phyloP scores from a whole-genome alignment of 2,797 vertebrate species.

The Numenius phaeopus region DNA sequence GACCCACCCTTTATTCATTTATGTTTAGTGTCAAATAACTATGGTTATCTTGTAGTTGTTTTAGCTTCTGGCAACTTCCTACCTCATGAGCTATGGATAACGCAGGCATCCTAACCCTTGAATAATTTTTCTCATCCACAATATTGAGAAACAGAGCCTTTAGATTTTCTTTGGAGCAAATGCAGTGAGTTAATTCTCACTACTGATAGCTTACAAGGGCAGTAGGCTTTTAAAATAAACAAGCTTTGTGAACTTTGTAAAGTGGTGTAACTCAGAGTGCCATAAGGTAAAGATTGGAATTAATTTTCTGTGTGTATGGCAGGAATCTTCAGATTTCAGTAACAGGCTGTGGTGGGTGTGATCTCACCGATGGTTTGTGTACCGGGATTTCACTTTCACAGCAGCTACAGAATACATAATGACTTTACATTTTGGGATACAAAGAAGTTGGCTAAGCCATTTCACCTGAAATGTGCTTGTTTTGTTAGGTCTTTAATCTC shows the following conservation, averaged over 20 bases:
- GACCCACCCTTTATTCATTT: neutral
- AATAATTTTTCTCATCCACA: neutral
- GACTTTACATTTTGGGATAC: neutral
- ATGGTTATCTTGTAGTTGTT: neutral
- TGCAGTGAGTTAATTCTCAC: neutral
- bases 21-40: neutral
- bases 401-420: neutral
- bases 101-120: neutral
- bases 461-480: neutral
- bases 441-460: neutral
- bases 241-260: neutral
- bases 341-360: neutral
- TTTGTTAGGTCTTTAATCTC: neutral
- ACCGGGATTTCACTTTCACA: neutral
- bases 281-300: neutral
- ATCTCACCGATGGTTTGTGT: neutral
- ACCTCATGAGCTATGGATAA: neutral
- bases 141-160: neutral
- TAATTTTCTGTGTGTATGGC: fast-evolving
- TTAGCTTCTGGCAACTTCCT: neutral
- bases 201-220: neutral
- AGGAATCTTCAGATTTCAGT: neutral
- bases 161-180: neutral
- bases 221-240: neutral
- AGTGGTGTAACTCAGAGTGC: neutral